Evolutionary conservation across 2,888 invertebrate species (phyloP), one percentile per base, ranked within the genome.

Genomic region (Drosophila nigritarsus): DNA sequence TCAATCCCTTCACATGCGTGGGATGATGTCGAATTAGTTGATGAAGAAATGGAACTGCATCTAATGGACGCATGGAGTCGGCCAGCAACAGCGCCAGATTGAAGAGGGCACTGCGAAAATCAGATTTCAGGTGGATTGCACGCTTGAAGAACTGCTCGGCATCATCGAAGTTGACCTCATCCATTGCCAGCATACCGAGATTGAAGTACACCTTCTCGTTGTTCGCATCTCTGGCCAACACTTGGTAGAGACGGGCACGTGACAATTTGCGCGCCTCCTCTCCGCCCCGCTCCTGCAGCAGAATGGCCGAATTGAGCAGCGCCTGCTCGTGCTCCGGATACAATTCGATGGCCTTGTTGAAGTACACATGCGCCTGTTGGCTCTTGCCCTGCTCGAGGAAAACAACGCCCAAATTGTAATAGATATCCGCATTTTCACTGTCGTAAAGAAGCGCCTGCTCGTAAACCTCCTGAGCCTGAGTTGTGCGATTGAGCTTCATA

Each of bases 271-370:
- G 94, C 67, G 97, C 93, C 87, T 97, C 96, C 0, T 96, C 95
- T 0, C 97, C 95, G 1, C 97, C 98, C 65, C 97, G 94, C 93
- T 98, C 98, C 94, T 98, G 98, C 79, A 99, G 95, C 59, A 99
- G 94, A 90, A 99, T 98, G 36, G 99, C 99, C 0, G 99, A 99
- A 94, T 99, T 99, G 59, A 99, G 94, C 70, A 99, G 94, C 1
- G 99, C 98, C 93, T 98, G 98, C 91, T 98, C 97, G 92, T 99
- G 99, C 82, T 98, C 98, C 0, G 99, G 98, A 93, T 98, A 97
- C 87, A 97, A 94, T 91, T 97, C 97, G 58, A 99, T 94, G 0
- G 99, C 99, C 93, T 98, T 97, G 93, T 99, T 98, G 87, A 99
- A 95, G 92, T 98, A 98, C 0, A 97, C 97, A 64, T 98, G 94